A percentile compares a stretch with the other conserved stretches of the same genome.
phyloP scores from a whole-genome alignment of 2,888 invertebrate genomes.

The Eugnorisma glareosa region DNA sequence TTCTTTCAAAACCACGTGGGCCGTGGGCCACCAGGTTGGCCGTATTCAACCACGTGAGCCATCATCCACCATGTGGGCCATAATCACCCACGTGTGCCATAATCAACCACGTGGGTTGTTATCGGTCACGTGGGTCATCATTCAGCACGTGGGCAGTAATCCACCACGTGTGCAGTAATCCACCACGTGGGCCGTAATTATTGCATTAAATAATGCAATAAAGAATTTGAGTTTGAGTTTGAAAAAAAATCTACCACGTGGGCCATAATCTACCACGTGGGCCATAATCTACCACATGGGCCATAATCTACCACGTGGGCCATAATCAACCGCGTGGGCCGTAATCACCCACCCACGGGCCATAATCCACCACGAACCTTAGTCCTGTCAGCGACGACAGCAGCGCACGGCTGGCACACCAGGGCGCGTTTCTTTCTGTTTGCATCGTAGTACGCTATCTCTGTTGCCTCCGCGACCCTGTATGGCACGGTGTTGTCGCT shows the following conservation, averaged over 20 bases:
- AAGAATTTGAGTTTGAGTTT: no score
- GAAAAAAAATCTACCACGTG: not conserved
- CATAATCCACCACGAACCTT: slow-evolving; percentile 65
- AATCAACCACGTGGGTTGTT: not conserved
- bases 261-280: not conserved
- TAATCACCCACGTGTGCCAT: not conserved
- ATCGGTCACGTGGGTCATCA: not conserved
- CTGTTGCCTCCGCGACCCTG: slow-evolving; percentile 81
- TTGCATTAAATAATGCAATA: no score
- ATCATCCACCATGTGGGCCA: not conserved
- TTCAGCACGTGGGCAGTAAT: not conserved
- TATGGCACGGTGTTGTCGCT: slow-evolving; percentile 73
- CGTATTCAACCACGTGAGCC: not conserved
- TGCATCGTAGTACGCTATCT: slow-evolving; percentile 84
- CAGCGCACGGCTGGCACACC: slow-evolving; percentile 74
- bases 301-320: not conserved
- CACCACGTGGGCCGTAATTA: no score
- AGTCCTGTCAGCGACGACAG: slow-evolving; percentile 71
- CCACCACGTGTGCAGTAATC: not conserved
- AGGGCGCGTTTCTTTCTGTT: slow-evolving; percentile 66
- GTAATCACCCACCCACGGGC: not conserved
- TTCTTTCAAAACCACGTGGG: not conserved
- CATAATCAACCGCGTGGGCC: not conserved
- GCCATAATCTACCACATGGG: not conserved
- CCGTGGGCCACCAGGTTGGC: not conserved